Evolutionary conservation across 2,888 invertebrate genomes (phyloP).

Genomic region (Aelia acuminata): DNA sequence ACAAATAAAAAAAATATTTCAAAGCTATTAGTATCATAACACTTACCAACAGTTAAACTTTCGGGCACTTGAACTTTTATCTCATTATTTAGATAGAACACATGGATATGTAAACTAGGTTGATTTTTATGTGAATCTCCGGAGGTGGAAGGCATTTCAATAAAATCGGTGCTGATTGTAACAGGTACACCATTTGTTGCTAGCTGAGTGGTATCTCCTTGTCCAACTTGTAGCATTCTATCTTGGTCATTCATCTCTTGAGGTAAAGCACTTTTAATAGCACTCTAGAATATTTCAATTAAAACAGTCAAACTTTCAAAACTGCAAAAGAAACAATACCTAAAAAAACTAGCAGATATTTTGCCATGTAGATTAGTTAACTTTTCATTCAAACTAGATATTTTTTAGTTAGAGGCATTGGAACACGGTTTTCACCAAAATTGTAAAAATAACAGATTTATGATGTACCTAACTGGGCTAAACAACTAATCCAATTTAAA

Average conservation of each 20-base stretch:
- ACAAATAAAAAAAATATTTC: neutral
- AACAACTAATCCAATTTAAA: no score
- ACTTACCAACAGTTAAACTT: conserved; percentile 59
- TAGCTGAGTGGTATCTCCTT: neutral
- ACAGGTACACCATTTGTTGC: conserved; percentile 59
- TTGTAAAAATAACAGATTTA: no score
- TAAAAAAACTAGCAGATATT: no score
- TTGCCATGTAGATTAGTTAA: no score
- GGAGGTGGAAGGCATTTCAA: conserved; percentile 59
- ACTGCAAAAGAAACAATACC: neutral
- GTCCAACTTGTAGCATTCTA: conserved; percentile 46
- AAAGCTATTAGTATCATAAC: neutral
- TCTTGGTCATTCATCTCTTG: conserved; percentile 73
- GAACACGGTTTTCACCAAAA: no score
- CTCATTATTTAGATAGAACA: conserved; percentile 20
- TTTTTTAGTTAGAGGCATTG: no score
- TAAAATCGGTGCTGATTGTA: conserved; percentile 65
- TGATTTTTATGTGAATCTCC: neutral
- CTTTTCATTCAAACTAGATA: no score
- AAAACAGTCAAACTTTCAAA: neutral
- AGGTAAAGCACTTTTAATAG: conserved; percentile 82
- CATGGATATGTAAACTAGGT: conserved; percentile 40
- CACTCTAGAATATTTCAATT: conserved; percentile 70
- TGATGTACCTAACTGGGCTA: no score
- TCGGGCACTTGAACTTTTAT: conserved; percentile 56